phyloP scores from a whole-genome alignment of 2,797 vertebrate species.

The Gymnothorax javanicus region DNA sequence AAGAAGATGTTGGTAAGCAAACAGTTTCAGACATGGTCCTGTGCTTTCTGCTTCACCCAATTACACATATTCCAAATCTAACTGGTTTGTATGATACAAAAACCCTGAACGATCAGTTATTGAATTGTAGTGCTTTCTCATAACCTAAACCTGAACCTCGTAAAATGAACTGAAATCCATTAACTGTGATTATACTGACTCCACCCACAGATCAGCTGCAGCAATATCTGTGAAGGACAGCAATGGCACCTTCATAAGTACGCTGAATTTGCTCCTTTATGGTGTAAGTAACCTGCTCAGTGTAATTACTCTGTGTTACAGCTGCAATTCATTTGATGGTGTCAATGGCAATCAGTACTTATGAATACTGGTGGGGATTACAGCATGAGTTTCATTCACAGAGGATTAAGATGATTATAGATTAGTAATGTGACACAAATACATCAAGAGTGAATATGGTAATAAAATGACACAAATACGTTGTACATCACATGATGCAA shows the following conservation, averaged over 20 bases:
- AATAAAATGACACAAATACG: background rate
- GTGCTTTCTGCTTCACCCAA: background rate
- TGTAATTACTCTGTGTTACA: background rate
- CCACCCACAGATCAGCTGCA: slow-evolving; percentile 85
- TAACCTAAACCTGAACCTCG: background rate
- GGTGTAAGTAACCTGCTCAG: slow-evolving; percentile 81
- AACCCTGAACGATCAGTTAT: background rate
- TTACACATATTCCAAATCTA: background rate
- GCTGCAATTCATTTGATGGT: background rate
- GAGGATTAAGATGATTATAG: background rate
- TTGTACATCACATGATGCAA: background rate
- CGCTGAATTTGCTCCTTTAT: slow-evolving; percentile 93
- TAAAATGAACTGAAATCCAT: slow-evolving; percentile 28
- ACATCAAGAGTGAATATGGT: background rate
- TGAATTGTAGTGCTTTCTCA: background rate
- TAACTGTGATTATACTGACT: slow-evolving; percentile 11
- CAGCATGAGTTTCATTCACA: background rate
- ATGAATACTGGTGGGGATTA: background rate
- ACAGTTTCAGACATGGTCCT: too few species aligned
- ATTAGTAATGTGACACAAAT: background rate
- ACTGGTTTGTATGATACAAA: background rate
- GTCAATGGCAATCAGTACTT: background rate
- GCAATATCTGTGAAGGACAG: slow-evolving; percentile 97
- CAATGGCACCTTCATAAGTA: slow-evolving; percentile 97
- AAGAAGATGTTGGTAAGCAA: too few species aligned